phyloP scores from a whole-genome alignment of 1,140 invertebrate genomes.

The Palaemon carinicauda region DNA sequence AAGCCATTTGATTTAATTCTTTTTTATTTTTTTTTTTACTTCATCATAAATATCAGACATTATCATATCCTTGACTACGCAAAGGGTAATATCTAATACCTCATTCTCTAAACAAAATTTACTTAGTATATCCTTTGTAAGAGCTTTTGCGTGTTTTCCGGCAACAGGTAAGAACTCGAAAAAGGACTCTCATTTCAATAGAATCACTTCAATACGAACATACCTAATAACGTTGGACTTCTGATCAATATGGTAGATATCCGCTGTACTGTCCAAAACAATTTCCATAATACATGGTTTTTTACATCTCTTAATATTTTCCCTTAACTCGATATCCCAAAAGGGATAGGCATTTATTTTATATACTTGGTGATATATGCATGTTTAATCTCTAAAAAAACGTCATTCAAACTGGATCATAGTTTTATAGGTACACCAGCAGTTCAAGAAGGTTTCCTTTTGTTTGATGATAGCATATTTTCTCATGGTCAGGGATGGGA shows the following conservation, averaged over 20 bases:
- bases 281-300: neutral
- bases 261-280: constrained; percentile 5
- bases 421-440: constrained; percentile 7
- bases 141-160: no score
- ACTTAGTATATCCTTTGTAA: no score
- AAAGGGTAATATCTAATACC: neutral
- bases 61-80: no score
- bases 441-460: neutral
- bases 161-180: constrained; percentile 7
- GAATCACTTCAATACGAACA: no score
- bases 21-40: neutral
- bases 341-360: neutral
- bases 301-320: neutral
- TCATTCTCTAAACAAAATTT: constrained; percentile 14
- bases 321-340: neutral
- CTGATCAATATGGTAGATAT: constrained; percentile 9
- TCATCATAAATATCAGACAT: neutral
- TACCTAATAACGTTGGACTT: neutral
- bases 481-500: neutral
- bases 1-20: constrained; percentile 9
- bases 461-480: neutral
- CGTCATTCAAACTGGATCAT: constrained; percentile 13
- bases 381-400: constrained; percentile 11
- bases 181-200: neutral
- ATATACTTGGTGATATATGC: neutral